phyloP scores from a whole-genome alignment of 1,140 invertebrate species.

The Phenacoccus solenopsis region DNA sequence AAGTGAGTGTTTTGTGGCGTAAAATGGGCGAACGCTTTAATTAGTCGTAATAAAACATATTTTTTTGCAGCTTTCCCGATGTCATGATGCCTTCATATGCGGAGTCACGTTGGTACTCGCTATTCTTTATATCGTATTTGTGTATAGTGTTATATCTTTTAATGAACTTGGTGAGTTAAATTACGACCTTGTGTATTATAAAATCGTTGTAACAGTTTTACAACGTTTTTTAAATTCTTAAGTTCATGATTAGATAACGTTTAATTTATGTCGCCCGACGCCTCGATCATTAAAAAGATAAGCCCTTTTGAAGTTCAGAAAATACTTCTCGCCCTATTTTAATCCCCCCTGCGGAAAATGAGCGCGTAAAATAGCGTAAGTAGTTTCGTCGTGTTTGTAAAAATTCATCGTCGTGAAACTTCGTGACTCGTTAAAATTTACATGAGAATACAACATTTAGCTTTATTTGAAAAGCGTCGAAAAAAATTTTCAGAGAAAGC shows the following conservation, averaged over 20 bases:
- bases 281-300: no score
- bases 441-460: not conserved
- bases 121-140: slow-evolving; percentile 79
- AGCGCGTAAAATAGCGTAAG: not conserved
- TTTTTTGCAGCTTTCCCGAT: slow-evolving; percentile 64
- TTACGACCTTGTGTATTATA: no score
- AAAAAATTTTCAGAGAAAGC: not conserved
- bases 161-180: slow-evolving; percentile 66
- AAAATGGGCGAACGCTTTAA: not conserved
- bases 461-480: no score
- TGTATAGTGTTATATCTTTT: slow-evolving; percentile 73
- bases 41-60: not conserved
- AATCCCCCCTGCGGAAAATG: no score
- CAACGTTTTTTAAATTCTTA: no score
- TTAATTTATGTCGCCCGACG: no score
- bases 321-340: no score
- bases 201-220: no score
- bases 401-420: not conserved
- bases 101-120: slow-evolving; percentile 61
- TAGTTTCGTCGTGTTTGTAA: not conserved
- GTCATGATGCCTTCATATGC: slow-evolving; percentile 88
- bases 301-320: no score
- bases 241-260: no score
- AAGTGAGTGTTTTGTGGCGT: slow-evolving; percentile 51
- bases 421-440: not conserved